Percentiles rank a stretch among this genome's conserved stretches.
Conservation (phyloP, 2,113 vertebrate species). For the Gyps fulvus region DNA sequence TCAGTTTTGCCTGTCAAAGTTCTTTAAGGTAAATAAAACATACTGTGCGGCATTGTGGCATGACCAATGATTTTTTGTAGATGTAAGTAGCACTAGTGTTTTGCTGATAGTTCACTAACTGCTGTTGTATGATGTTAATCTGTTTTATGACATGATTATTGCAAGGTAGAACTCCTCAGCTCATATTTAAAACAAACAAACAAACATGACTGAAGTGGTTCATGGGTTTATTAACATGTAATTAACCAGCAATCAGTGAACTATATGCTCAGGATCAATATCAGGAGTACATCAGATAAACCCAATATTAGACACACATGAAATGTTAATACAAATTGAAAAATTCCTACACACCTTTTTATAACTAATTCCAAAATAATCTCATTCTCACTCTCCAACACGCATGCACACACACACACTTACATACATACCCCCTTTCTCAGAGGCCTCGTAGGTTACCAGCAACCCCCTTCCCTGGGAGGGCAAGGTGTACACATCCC, state of each 20-base stretch:
- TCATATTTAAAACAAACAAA: not conserved
- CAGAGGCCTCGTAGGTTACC: not conserved
- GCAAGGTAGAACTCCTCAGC: not conserved
- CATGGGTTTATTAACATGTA: not conserved
- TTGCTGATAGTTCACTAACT: not conserved
- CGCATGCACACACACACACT: rapidly evolving
- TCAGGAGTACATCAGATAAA: not conserved
- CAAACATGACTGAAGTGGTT: not conserved
- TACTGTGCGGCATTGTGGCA: too few species aligned
- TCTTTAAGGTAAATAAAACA: not conserved
- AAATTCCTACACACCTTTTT: not conserved
- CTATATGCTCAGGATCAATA: not conserved
- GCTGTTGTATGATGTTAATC: not conserved
- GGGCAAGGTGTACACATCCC: rapidly evolving
- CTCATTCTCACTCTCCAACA: not conserved
- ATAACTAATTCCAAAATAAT: not conserved
- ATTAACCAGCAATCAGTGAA: not conserved
- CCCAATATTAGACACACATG: not conserved
- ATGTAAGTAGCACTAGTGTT: not conserved
- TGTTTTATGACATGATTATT: not conserved
- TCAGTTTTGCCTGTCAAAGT: not conserved
- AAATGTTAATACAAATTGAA: not conserved
- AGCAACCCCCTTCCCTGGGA: not conserved
- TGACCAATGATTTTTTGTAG: not conserved
- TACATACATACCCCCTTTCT: not conserved